Percentiles rank a stretch among this genome's conserved stretches.
These are phyloP conservation scores for Mechanitis mazaeus DNA, from an alignment of 2,888 invertebrate species.

Conservation along the genomic window DNA sequence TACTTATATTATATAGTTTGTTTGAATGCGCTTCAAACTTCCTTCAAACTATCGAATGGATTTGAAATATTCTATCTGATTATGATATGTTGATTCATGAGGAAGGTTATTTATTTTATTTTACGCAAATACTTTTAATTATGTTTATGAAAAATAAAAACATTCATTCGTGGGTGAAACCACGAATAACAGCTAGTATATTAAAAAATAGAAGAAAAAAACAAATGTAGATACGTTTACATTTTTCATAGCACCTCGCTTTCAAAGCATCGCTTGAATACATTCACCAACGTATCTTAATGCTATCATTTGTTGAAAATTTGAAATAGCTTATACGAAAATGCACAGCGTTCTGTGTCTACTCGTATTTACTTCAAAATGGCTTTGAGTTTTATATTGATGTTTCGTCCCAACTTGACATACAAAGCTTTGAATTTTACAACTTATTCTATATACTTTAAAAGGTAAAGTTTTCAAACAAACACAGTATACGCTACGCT, in stretches of 20 bases:
- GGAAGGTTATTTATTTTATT: too few species aligned
- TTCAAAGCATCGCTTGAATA: neutral
- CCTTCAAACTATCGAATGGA: too few species aligned
- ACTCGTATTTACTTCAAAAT: constrained; percentile 4
- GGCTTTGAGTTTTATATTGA: constrained; percentile 8
- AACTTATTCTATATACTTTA: constrained; percentile 1
- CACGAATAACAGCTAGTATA: too few species aligned
- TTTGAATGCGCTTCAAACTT: too few species aligned
- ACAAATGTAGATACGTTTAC: too few species aligned
- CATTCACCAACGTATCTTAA: neutral
- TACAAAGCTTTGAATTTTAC: neutral
- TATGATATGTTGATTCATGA: too few species aligned
- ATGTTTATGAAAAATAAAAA: too few species aligned
- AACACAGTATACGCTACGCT: neutral
- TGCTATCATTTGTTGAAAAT: constrained; percentile 4
- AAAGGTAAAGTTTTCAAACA: constrained; percentile 2
- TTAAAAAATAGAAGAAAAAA: too few species aligned
- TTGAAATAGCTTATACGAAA: constrained; percentile 6
- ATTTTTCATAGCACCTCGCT: neutral
- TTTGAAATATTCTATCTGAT: too few species aligned
- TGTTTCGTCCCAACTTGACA: neutral
- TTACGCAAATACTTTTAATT: too few species aligned
- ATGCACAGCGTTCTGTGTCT: neutral
- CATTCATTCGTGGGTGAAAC: too few species aligned
- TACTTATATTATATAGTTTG: too few species aligned